A percentile compares a stretch with the other conserved stretches of the same genome.
Conservation (phyloP, 1,140 invertebrate genomes). For the Pseudachorutes palmiensis region DNA sequence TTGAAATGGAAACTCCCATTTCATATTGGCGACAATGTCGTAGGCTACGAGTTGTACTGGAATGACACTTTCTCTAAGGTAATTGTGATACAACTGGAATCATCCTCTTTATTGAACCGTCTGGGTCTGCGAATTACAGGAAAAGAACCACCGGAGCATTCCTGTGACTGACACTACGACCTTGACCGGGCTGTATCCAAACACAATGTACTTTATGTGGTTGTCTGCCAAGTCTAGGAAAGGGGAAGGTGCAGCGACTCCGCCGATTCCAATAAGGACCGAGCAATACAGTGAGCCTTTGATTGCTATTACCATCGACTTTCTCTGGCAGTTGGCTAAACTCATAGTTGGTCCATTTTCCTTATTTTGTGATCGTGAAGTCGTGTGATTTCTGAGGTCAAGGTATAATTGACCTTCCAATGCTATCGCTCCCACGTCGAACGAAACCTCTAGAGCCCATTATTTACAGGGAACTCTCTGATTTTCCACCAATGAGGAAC, state of each 20-base stretch:
- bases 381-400: not conserved
- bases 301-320: too few species aligned
- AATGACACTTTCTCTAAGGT: constrained; percentile 91
- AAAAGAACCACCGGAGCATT: constrained; percentile 61
- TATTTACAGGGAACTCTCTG: too few species aligned
- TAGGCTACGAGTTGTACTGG: constrained; percentile 93
- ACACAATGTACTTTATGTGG: constrained; percentile 93
- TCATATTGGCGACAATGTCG: constrained; percentile 83
- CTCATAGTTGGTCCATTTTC: too few species aligned
- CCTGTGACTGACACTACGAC: constrained; percentile 72
- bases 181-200: constrained; percentile 79
- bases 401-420: not conserved
- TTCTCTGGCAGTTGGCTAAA: too few species aligned
- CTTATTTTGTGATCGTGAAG: not conserved
- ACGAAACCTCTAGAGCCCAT: too few species aligned
- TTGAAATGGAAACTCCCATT: constrained; percentile 83
- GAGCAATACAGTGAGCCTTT: constrained; percentile 94
- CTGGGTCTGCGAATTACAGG: too few species aligned
- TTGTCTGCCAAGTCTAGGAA: constrained; percentile 80
- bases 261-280: constrained; percentile 85
- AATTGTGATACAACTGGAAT: constrained; percentile 19
- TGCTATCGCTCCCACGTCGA: not conserved
- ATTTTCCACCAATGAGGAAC: too few species aligned
- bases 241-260: constrained; percentile 88
- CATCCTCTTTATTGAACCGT: too few species aligned